Evolutionary conservation across 2,113 vertebrate species (phyloP).

Genomic region (Heterotilapia buettikoferi): DNA sequence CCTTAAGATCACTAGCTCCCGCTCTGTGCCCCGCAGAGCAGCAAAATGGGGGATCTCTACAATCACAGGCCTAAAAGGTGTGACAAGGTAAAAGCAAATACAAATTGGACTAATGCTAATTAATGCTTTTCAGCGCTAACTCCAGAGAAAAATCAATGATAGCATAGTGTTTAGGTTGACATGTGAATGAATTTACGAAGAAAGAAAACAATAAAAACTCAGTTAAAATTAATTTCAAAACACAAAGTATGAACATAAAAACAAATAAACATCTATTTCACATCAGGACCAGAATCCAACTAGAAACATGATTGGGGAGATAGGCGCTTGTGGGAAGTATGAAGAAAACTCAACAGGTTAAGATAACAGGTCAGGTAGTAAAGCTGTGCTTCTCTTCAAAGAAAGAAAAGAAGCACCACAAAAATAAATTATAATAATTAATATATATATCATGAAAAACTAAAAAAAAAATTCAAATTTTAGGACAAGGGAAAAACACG

Average conservation of each 20-base stretch:
- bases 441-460: not conserved
- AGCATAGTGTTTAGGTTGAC: not conserved
- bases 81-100: not conserved
- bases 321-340: not conserved
- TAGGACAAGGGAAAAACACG: not conserved
- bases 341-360: not conserved
- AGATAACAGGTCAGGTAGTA: not conserved
- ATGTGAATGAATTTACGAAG: not conserved
- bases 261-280: not conserved
- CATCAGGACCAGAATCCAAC: not conserved
- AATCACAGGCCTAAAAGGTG: constrained; percentile 87
- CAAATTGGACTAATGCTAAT: not conserved
- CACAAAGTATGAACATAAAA: not conserved
- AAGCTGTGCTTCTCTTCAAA: not conserved
- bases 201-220: not conserved
- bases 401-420: not conserved
- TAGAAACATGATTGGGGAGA: not conserved
- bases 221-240: not conserved
- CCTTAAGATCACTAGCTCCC: constrained; percentile 94
- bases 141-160: not conserved
- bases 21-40: constrained; percentile 90
- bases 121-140: not conserved
- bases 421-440: not conserved
- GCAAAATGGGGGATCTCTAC: constrained; percentile 99
- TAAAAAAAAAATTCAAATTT: not conserved